Evolutionary conservation across 2,888 invertebrate species (phyloP), one percentile per base, ranked within the genome.

Genomic region (Cheilosia variabilis): DNA sequence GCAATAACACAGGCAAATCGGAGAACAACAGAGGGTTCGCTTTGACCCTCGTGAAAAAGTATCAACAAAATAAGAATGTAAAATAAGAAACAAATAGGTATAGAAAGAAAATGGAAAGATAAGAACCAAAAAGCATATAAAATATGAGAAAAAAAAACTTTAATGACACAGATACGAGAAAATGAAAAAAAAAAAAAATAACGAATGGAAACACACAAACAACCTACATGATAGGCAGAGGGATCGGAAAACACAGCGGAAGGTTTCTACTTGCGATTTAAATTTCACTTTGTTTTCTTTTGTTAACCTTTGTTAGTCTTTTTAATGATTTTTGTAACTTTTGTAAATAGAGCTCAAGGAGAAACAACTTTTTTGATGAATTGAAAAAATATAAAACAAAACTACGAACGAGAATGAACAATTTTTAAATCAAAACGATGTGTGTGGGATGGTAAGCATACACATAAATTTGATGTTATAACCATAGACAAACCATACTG

Each of bases 101-200:
- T 50, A 27, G 15, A 63, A 34, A 50, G 41, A 52, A 53, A 75
- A 57, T 41, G 4, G 41, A 43, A 47, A 75, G 75, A 75, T 57
- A 75, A 66, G 45, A 75, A 58, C 50, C 62, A 52, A 62, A 63
- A 68, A 37, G 37, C 13, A 13, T 13, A 37, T 3, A 37, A 27
- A 41, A 43, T 19, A 37, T 7, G 19, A 47, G 41, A 57, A 65
- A 37, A 63, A 6, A 55, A 65, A 66, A 65, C 55, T 52, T 37
- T 75, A 75, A 58, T 75, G 75, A 75, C 75, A 75, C 65, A 58
- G 58, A 75, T 65, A 63, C 43, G 45, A 47, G 45, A 55, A 73
- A 73, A 73, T 34, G 41, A 60, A 52, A 41, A 63, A 27, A 55
- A 31, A 50, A 41, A 4, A 37, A 37, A 10, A 10, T 13, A 37